Conservation (phyloP, 2,113 vertebrate genomes). For the Colius striatus region DNA sequence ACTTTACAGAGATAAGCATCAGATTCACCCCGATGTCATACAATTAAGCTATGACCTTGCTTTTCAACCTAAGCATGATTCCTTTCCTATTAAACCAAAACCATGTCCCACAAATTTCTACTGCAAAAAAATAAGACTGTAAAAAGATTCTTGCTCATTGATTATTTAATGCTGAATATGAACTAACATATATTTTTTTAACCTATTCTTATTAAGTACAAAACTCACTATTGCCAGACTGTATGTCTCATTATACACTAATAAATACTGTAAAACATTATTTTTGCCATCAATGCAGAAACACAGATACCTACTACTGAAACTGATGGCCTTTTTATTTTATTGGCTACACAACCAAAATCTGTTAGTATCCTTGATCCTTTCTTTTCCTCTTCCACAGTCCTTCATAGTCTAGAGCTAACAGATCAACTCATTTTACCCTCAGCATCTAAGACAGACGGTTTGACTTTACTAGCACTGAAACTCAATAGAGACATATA, state of each 20-base stretch:
- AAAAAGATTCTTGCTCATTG: background rate
- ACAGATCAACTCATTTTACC: background rate
- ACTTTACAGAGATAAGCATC: background rate
- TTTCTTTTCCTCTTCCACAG: background rate
- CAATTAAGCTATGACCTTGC: fast-evolving
- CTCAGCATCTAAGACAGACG: background rate
- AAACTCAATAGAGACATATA: background rate
- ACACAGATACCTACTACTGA: background rate
- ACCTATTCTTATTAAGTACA: background rate
- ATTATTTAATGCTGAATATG: background rate
- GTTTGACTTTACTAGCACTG: background rate
- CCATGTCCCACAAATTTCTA: background rate
- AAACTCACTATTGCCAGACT: background rate
- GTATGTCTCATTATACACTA: background rate
- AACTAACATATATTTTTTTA: background rate
- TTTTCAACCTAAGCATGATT: background rate
- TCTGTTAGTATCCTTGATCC: background rate
- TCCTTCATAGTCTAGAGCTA: background rate
- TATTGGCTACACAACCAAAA: background rate
- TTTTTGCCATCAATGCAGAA: background rate
- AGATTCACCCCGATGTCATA: background rate
- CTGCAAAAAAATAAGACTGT: background rate
- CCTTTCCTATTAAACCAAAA: background rate
- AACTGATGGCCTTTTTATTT: background rate
- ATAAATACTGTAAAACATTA: background rate